Base-by-base conservation (phyloP, 1,140 invertebrate genomes). In the Caenorhabditis elegans region DNA sequence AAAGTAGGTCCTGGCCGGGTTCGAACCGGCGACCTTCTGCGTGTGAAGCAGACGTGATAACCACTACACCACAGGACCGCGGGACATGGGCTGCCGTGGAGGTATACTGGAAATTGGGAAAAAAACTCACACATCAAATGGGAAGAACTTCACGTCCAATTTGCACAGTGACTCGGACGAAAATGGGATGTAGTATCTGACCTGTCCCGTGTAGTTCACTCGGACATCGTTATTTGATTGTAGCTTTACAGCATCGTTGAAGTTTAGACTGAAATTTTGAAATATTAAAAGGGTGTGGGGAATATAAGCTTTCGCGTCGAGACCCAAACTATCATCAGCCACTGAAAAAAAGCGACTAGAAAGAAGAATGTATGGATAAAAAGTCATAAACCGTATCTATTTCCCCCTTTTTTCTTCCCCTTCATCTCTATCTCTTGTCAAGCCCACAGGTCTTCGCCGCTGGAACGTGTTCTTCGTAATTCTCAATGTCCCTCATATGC, bases 221-320 rank as follows among this genome's bases (percentile, higher is more conserved):
- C 88, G 55, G 1, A 87, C 87, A 76, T 89, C 88, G 53, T 89
- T 89, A 79, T 89, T 89, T 13, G 81, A 84, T 36, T 86, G 80
- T n/a, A 89, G 76, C 80, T 89, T 90, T 15, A 90, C 88, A 39
- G 87, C 88, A 79, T 88, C 86, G 80, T 90, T 89, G 81, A 89
- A 89, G 70, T 89, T 89, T 17, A 88, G 77, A 31, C 47, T 85
- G 83, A 76, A 85, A 79, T 13, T 86, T 10, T 87, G 80, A 15
- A 36, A 79, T 22, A 82, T 47, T 46, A 10, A 3, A 49, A 51
- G 26, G 10, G 2, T 28, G 10, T 28, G 51, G 22, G 11, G 47
- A 13, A 49, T n/a, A 49, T n/a, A 19, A 49, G 11, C 4, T 26
- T 53, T 34, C 17, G 5, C 15, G 26, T 31, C 1, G 19, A 60